Conservation (phyloP, 2,113 vertebrate genomes). For the Periophthalmodon schlosseri region DNA sequence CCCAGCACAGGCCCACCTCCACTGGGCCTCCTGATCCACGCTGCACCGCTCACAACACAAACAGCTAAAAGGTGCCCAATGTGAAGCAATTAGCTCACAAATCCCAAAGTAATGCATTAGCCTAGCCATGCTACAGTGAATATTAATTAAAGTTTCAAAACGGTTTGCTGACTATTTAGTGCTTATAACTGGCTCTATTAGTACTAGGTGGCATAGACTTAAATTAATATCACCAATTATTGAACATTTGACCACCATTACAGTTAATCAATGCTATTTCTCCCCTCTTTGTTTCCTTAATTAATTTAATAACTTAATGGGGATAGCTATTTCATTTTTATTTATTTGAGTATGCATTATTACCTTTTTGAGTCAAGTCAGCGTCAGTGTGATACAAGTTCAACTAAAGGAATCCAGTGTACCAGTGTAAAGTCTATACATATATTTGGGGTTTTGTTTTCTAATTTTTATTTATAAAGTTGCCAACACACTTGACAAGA, state of each 20-base stretch:
- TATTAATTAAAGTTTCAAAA: constrained; percentile 15
- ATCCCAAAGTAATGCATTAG: constrained; percentile 17
- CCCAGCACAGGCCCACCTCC: constrained; percentile 49
- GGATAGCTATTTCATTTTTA: background rate
- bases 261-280: background rate
- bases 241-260: constrained; percentile 7
- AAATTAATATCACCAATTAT: constrained; percentile 3
- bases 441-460: too few relatives aligned
- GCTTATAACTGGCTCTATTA: constrained; percentile 10
- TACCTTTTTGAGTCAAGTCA: background rate
- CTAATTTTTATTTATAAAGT: too few relatives aligned
- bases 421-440: too few relatives aligned
- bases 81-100: constrained; percentile 11
- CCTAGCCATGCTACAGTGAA: constrained; percentile 2
- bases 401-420: too few relatives aligned
- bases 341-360: background rate
- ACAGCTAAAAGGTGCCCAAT: constrained; percentile 12
- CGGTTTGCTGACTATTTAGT: constrained; percentile 9
- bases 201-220: constrained; percentile 5
- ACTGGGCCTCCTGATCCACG: constrained; percentile 33
- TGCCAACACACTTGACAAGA: too few relatives aligned
- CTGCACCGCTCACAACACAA: constrained; percentile 1
- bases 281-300: background rate
- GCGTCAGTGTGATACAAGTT: too few relatives aligned
- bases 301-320: background rate